Base-by-base conservation (phyloP, 2,888 invertebrate species). In the Drosophila mayaguana region DNA sequence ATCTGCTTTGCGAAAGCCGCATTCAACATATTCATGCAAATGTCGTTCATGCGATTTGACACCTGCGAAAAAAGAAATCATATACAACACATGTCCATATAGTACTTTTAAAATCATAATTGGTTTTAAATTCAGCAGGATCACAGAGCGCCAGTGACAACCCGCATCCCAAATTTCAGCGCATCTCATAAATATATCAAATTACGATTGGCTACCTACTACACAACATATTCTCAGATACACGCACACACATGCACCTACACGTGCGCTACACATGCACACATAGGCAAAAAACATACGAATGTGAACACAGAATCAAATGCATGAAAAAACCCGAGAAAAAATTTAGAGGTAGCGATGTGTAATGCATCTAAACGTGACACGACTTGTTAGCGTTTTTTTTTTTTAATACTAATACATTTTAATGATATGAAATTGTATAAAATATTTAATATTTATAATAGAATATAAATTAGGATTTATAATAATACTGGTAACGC, bases 1-100 rank as follows among this genome's bases (percentile, higher is more conserved):
- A 98, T 97, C 46, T 97, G 94, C 83, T 95, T 95, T 91, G 96
- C 95, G 93, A 98, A 98, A 57, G 97, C 97, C 45, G 96, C 96
- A 93, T 97, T 98, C 72, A 98, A 93, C 75, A 96, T 94, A 61
- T 95, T 94, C 88, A 96, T 96, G 92, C 97, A 97, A 76, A 97
- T 94, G 76, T 95, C 95, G 92, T 98, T 97, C 93, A 98, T 95
- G 86, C 95, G 95, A 66, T 95, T 95, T 78, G 96, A 97, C 46
- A 98, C 96, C 98, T 98, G 93, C 7, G 92, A 16, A 38, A 38
- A 93, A 62, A 59, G 32, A 43, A 48, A 14, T 25, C 1, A 22
- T 16, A 25, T 25, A 18, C 5, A 11, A 32, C 60, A 25, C 6
- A 38, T 38, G 36, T 38, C 2, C 9, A 11, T 32, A 18, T 62